A percentile compares a stretch with the other conserved stretches of the same genome.
These are phyloP conservation scores for Calosoma granatense DNA, from an alignment of 1,140 invertebrate genomes.

Conservation along the genomic window DNA sequence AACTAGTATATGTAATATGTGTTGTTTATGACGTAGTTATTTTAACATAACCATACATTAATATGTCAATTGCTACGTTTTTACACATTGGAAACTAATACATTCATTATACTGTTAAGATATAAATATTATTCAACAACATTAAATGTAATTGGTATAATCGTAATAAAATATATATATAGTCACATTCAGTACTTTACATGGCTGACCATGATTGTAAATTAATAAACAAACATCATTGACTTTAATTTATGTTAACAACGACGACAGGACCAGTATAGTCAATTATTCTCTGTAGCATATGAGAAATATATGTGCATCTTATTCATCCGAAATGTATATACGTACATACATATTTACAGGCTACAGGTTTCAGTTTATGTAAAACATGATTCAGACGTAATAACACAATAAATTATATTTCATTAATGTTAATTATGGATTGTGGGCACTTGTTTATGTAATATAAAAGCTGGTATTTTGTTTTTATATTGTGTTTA, in stretches of 20 bases:
- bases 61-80: not conserved
- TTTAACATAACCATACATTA: no score
- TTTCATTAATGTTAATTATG: no score
- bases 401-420: no score
- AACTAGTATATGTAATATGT: not conserved
- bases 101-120: not conserved
- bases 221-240: not conserved
- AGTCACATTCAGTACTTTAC: not conserved
- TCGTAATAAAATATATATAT: not conserved
- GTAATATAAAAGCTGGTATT: no score
- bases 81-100: not conserved
- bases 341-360: no score
- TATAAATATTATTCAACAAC: not conserved
- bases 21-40: not conserved
- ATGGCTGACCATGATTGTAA: not conserved
- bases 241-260: not conserved
- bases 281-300: not conserved
- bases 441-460: no score
- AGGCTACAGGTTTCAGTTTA: no score
- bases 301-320: no score
- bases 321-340: no score
- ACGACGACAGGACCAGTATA: not conserved
- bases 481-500: no score
- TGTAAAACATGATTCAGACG: no score
- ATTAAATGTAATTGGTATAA: not conserved